Evolutionary conservation across 2,888 invertebrate species (phyloP).

Genomic region (Chymomyza amoena): DNA sequence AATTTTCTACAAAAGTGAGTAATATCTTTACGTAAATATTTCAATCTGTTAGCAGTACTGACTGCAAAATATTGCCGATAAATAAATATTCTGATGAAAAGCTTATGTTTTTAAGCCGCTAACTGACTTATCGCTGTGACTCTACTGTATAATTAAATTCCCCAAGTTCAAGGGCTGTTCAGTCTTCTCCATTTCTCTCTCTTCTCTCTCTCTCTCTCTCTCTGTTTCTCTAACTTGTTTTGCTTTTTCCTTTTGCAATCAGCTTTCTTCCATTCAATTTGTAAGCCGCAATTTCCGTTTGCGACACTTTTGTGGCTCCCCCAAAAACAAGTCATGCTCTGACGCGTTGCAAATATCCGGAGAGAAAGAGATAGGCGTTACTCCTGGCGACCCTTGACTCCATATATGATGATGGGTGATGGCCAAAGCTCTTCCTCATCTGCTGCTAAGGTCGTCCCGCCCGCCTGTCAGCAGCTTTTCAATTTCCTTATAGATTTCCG

Average conservation of each 20-base stretch:
- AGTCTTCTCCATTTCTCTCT: background rate
- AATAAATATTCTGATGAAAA: too few relatives aligned
- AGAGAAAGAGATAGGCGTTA: too few relatives aligned
- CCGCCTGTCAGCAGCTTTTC: conserved; percentile 63
- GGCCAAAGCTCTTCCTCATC: background rate
- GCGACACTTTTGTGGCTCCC: background rate
- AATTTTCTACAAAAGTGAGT: too few relatives aligned
- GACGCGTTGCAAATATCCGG: background rate
- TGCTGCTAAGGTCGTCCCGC: background rate
- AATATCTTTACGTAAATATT: too few relatives aligned
- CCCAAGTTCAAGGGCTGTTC: background rate
- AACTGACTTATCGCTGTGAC: too few relatives aligned
- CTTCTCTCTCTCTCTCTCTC: background rate
- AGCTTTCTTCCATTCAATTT: conserved; percentile 5
- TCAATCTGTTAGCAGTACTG: too few relatives aligned
- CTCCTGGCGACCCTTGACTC: background rate
- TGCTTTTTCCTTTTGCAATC: background rate
- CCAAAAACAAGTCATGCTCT: background rate
- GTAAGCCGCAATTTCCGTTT: conserved; percentile 58
- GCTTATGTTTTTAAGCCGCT: too few relatives aligned
- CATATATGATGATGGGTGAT: background rate
- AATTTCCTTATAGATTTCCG: conserved; percentile 78
- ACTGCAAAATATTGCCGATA: too few relatives aligned
- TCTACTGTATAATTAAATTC: too few relatives aligned
- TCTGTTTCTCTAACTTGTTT: background rate